phyloP scores from a whole-genome alignment of 2,797 vertebrate genomes.

The Ctenopoma kingsleyae region DNA sequence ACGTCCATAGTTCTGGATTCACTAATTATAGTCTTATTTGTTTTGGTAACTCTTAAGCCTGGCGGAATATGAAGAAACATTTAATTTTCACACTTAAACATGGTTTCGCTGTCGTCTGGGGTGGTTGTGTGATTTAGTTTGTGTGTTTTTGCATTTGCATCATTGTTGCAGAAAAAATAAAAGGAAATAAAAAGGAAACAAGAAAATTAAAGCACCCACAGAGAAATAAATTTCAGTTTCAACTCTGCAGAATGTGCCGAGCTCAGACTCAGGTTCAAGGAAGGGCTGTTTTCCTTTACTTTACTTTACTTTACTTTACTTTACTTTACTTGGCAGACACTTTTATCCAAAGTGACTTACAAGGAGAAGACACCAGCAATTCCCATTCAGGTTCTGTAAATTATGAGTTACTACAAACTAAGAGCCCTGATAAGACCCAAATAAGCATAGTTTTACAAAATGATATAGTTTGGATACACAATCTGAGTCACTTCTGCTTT shows the following conservation, averaged over 20 bases:
- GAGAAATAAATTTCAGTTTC: constrained; percentile 42
- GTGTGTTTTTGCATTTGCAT: constrained; percentile 25
- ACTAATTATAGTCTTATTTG: constrained; percentile 53
- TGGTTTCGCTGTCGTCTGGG: constrained; percentile 27
- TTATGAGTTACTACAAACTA: no score
- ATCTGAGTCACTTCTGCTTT: constrained; percentile 17
- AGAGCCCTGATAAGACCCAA: no score
- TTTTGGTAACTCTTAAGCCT: constrained; percentile 49
- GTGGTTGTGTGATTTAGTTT: constrained; percentile 6
- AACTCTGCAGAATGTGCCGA: constrained; percentile 26
- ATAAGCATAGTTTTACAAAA: constrained; percentile 74
- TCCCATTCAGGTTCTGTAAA: no score
- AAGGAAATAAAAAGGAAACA: no score
- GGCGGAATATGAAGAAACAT: constrained; percentile 48
- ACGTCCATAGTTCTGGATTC: constrained; percentile 33
- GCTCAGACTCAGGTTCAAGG: constrained; percentile 41
- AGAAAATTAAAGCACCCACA: background rate
- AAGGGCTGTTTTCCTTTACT: constrained; percentile 59
- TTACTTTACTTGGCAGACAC: no score
- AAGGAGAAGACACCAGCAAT: no score
- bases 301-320: no score
- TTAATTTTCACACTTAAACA: constrained; percentile 51
- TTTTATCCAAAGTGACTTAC: no score
- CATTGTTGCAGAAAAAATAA: constrained; percentile 27
- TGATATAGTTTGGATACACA: constrained; percentile 49